Conservation (phyloP, 1,140 invertebrate genomes). For the Limonius californicus region DNA sequence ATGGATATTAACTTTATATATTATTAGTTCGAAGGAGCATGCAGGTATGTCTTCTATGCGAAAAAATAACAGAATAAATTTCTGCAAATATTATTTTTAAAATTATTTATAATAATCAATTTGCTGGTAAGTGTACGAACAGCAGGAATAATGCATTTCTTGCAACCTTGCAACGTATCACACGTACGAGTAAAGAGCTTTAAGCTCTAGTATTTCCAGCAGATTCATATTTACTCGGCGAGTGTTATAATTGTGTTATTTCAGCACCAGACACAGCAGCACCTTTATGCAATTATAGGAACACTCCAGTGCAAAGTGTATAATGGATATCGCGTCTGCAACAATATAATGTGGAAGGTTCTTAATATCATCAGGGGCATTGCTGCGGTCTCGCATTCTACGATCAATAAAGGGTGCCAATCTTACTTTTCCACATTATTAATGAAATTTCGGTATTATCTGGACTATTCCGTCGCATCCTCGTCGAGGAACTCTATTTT, state of each 20-base stretch:
- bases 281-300: slow-evolving; percentile 15
- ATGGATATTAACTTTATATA: too few species aligned
- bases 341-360: slow-evolving; percentile 15
- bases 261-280: slow-evolving; percentile 8
- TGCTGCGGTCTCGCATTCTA: neutral
- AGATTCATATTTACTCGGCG: neutral
- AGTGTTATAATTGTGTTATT: slow-evolving; percentile 13
- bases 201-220: neutral
- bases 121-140: too few species aligned
- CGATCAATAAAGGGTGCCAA: slow-evolving; percentile 6
- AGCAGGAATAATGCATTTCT: too few species aligned
- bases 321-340: slow-evolving; percentile 14
- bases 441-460: neutral
- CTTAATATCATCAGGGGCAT: slow-evolving; percentile 9
- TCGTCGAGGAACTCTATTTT: too few species aligned
- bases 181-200: too few species aligned
- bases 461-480: too few species aligned
- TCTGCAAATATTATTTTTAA: too few species aligned
- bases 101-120: too few species aligned
- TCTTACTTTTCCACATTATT: slow-evolving; percentile 9
- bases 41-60: too few species aligned
- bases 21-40: too few species aligned
- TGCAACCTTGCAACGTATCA: too few species aligned
- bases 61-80: too few species aligned
- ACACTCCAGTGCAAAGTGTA: slow-evolving; percentile 10